A percentile compares a stretch with the other conserved stretches of the same genome.
Conservation (phyloP, 2,797 vertebrate species). For the Coregonus suidteri region DNA sequence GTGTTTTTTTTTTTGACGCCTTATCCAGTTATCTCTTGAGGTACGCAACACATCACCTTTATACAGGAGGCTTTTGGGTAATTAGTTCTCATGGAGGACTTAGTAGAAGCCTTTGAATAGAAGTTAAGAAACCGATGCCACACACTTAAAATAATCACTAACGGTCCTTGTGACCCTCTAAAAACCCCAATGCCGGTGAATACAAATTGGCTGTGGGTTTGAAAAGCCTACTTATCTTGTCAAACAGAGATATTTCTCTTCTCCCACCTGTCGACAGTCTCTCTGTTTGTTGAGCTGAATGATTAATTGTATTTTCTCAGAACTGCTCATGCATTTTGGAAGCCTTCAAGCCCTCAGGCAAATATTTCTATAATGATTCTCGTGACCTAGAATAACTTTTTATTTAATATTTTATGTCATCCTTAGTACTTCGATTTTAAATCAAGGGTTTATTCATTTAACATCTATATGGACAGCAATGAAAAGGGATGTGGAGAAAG, state of each 20-base stretch:
- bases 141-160: neutral
- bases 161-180: neutral
- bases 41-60: neutral
- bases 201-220: neutral
- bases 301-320: neutral
- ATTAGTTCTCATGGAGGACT: neutral
- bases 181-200: neutral
- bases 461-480: neutral
- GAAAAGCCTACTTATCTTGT: neutral
- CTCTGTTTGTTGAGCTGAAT: neutral
- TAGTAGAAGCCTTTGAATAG: no score
- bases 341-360: neutral
- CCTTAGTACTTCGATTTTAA: neutral
- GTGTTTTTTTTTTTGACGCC: no score
- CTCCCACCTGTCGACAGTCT: neutral
- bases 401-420: neutral
- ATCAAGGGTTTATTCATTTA: neutral
- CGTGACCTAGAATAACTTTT: neutral
- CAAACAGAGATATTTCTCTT: neutral
- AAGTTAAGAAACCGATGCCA: neutral
- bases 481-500: neutral
- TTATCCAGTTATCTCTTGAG: no score
- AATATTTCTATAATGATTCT: neutral
- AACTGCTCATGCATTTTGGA: neutral
- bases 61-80: neutral